Evolutionary conservation across 2,797 vertebrate species (phyloP).

Genomic region (Coracias cyanogaster): DNA sequence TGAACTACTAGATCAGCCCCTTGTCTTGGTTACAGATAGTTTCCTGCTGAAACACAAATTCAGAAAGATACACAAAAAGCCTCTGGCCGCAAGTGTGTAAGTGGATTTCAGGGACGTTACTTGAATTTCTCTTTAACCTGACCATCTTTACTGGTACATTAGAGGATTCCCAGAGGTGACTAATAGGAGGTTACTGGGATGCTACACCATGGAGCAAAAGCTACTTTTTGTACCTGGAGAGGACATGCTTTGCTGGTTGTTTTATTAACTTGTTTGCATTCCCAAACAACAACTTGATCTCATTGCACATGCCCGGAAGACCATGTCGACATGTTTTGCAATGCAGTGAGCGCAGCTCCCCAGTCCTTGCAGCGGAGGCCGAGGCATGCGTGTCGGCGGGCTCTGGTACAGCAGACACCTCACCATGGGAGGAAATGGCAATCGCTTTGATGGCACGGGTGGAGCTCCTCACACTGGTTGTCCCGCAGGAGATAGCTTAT

Average conservation of each 20-base stretch:
- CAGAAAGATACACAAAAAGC: neutral
- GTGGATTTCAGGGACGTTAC: neutral
- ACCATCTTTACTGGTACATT: neutral
- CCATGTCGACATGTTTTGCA: neutral
- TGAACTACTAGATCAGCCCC: neutral
- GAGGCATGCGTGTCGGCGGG: rapidly evolving
- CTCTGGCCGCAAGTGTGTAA: neutral
- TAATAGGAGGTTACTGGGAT: neutral
- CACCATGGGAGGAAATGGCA: conserved; percentile 24
- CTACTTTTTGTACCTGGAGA: neutral
- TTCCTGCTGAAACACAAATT: neutral
- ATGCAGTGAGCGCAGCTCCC: neutral
- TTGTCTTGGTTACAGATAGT: neutral
- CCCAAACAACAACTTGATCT: neutral
- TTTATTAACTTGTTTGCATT: neutral
- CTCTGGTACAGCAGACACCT: rapidly evolving
- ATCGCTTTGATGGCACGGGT: conserved; percentile 12
- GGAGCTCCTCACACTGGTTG: conserved; percentile 65
- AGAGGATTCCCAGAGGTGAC: neutral
- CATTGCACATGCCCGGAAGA: neutral
- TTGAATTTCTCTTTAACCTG: neutral
- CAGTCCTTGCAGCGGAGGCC: neutral
- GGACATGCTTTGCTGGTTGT: neutral
- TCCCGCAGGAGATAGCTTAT: conserved; percentile 81
- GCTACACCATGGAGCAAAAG: neutral